These are phyloP conservation scores for Paramuricea clavata DNA, from an alignment of 92 coral and sea anemone species.

Conservation along the genomic window DNA sequence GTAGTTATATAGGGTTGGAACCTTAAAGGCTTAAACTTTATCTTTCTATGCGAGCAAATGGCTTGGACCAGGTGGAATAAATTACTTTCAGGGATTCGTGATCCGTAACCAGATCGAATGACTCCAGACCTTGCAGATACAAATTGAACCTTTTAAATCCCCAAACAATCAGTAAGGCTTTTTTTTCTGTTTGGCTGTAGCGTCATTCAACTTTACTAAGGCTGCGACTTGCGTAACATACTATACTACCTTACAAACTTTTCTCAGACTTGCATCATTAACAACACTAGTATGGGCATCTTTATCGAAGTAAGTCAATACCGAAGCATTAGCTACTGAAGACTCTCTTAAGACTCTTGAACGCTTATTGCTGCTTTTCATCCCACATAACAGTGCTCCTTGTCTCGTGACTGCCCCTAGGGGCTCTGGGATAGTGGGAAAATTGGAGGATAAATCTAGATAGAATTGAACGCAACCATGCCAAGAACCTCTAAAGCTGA, in stretches of 20 bases:
- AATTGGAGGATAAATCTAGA: constrained; percentile 64
- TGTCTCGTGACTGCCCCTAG: constrained; percentile 46
- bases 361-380: background rate
- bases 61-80: constrained; percentile 30
- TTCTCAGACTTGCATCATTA: constrained; percentile 58
- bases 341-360: constrained; percentile 14
- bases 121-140: constrained; percentile 60
- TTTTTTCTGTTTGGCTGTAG: constrained; percentile 10
- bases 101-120: constrained; percentile 66
- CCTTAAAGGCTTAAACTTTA: constrained; percentile 56
- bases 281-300: constrained; percentile 53
- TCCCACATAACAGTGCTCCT: background rate
- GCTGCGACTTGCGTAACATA: constrained; percentile 11
- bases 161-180: constrained; percentile 52
- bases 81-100: constrained; percentile 15
- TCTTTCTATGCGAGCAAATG: constrained; percentile 57
- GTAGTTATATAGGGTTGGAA: constrained; percentile 61
- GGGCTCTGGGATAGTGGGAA: constrained; percentile 63
- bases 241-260: background rate
- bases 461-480: constrained; percentile 46
- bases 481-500: constrained; percentile 57
- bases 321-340: constrained; percentile 40
- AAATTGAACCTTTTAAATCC: constrained; percentile 62
- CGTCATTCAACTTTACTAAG: background rate
- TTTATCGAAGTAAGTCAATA: constrained; percentile 22